Base-by-base conservation (phyloP, 2,888 invertebrate genomes). In the Norana najaformis region DNA sequence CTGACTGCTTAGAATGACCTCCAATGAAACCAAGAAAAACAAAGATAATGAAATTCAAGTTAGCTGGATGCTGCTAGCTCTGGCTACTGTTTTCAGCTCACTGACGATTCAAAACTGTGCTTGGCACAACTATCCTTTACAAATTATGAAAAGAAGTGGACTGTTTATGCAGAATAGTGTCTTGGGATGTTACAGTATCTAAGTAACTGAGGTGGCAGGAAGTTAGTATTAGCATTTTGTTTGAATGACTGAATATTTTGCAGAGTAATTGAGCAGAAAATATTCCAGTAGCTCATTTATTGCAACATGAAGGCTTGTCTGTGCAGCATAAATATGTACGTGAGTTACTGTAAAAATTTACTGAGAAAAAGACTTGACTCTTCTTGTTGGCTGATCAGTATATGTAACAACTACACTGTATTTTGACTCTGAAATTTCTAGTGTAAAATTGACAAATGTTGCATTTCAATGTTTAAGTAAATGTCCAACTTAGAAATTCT, bases 341-440 rank as follows among this genome's bases (percentile, higher is more conserved):
- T 69, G 69, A 69, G 69, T 69, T 69, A 69, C 69, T 69, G 69
- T 69, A 69, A 69, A n/a, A 69, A 69, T 69, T 69, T 69, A 69
- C 11, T 69, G 69, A 69, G 69, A 69, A 69, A n/a, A 30, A n/a
- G 69, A n/a, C n/a, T 30, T 69, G 30, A n/a, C 11, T 69, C 69
- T 69, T 69, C 69, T 69, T 69, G 1, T 69, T 69, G n/a, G 30
- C 69, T 13, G 11, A n/a, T 69, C n/a, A n/a, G n/a, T 69, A n/a
- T n/a, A 30, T n/a, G 30, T 69, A n/a, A n/a, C 69, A 30, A 13
- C 69, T 69, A 16, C 69, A n/a, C 30, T 69, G 69, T 30, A n/a
- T 69, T 69, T 30, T 11, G 16, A n/a, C 30, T n/a, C 0, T 16
- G 16, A 69, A 53, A 53, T 53, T 69, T 69, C n/a, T n/a, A 6